These are phyloP conservation scores for Aphelinus atriplicis DNA, from an alignment of 1,140 invertebrate species.

Conservation along the genomic window DNA sequence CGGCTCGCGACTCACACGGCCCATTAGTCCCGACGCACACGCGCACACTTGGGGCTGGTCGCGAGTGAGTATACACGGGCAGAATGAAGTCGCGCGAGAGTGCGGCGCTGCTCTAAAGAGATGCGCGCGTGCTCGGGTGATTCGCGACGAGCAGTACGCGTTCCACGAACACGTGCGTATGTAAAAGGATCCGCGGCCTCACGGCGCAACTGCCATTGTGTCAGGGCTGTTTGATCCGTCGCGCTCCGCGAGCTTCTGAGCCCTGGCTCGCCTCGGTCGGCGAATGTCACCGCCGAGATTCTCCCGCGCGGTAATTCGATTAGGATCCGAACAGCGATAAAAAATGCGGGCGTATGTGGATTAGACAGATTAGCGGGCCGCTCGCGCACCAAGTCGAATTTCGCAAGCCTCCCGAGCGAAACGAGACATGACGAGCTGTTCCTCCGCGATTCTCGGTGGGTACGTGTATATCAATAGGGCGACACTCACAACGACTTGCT, in stretches of 20 bases:
- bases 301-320: not conserved
- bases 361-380: not conserved
- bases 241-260: not conserved
- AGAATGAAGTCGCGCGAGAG: no score
- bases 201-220: not conserved
- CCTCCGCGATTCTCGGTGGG: no score
- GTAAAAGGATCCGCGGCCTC: slow-evolving; percentile 8
- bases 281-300: not conserved
- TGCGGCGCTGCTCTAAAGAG: no score
- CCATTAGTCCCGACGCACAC: not conserved
- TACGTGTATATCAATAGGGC: no score
- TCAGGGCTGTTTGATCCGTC: not conserved
- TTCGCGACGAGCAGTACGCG: not conserved
- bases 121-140: no score
- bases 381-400: no score
- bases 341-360: not conserved
- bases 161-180: not conserved
- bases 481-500: no score
- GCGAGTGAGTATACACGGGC: not conserved
- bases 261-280: not conserved
- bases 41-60: not conserved
- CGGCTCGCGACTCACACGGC: not conserved
- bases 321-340: not conserved
- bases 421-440: no score
- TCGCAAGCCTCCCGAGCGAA: no score